These are phyloP conservation scores for Zenarchopterus dispar DNA, from an alignment of 2,797 vertebrate genomes.

Conservation along the genomic window DNA sequence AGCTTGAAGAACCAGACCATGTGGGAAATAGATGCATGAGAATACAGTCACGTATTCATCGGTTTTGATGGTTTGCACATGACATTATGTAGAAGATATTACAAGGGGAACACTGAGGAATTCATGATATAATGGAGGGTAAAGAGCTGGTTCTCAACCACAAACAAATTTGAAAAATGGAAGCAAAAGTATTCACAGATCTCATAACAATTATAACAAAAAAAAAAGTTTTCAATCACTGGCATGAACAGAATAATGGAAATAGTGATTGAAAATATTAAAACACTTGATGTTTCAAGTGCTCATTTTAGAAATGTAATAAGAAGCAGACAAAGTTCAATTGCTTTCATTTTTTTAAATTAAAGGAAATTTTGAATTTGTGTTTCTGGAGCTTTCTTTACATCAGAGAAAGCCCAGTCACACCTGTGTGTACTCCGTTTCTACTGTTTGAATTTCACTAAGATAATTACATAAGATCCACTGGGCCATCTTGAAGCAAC, in stretches of 20 bases:
- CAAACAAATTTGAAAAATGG: conserved; percentile 44
- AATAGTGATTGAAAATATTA: conserved; percentile 62
- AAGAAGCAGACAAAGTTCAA: conserved; percentile 44
- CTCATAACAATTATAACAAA: conserved; percentile 7
- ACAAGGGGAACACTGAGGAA: conserved; percentile 26
- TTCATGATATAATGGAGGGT: conserved; percentile 57
- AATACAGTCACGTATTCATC: conserved; percentile 57
- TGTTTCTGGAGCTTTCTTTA: conserved; percentile 47
- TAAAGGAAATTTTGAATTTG: conserved; percentile 43
- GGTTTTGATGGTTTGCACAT: conserved; percentile 60
- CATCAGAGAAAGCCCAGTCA: conserved; percentile 47
- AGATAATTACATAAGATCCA: conserved; percentile 58
- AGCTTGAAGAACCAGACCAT: conserved; percentile 46
- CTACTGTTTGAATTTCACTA: conserved; percentile 35
- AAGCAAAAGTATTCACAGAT: conserved; percentile 21
- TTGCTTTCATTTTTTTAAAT: conserved; percentile 22
- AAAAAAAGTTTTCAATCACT: conserved; percentile 55
- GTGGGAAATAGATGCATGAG: conserved; percentile 48
- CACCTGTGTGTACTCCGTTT: conserved; percentile 34
- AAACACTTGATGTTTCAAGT: conserved; percentile 60
- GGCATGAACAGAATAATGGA: conserved; percentile 43
- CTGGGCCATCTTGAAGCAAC: conserved; percentile 30
- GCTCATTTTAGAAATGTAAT: conserved; percentile 47
- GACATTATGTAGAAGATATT: conserved; percentile 35
- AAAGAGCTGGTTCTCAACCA: conserved; percentile 25